Conservation (phyloP, 2,113 vertebrate genomes). For the Connochaetes taurinus region DNA sequence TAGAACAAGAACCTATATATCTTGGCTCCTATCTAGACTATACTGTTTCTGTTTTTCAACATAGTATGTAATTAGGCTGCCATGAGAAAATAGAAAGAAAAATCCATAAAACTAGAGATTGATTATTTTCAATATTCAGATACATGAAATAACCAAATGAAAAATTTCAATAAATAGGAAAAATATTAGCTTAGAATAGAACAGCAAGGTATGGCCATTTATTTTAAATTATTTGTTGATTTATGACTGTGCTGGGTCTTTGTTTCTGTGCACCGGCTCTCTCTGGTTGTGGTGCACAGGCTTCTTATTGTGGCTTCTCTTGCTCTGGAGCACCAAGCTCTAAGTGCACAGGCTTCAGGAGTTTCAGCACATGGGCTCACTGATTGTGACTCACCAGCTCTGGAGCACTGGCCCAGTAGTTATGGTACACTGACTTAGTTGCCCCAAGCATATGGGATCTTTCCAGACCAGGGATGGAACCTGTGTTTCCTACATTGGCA, state of each 20-base stretch:
- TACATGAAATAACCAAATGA: not conserved
- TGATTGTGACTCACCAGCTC: not conserved
- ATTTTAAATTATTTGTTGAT: not conserved
- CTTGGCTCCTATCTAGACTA: not conserved
- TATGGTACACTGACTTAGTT: not conserved
- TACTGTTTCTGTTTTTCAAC: not conserved
- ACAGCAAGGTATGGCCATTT: not conserved
- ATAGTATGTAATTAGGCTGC: not conserved
- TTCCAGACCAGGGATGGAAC: not conserved
- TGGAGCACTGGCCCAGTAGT: not conserved
- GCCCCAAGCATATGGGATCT: not conserved
- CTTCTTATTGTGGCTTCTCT: not conserved
- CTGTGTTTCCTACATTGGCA: not conserved
- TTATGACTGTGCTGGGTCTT: not conserved
- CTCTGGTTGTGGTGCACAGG: not conserved
- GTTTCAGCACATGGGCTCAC: not conserved
- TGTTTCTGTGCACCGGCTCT: not conserved
- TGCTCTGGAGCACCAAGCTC: not conserved
- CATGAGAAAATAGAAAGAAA: not conserved
- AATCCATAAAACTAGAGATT: not conserved
- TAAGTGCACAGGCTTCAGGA: not conserved
- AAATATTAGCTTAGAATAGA: not conserved
- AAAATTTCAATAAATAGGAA: not conserved
- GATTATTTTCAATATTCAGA: not conserved
- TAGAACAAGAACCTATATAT: not conserved